A percentile compares a stretch with the other conserved stretches of the same genome.
Evolutionary conservation across 2,797 vertebrate genomes (phyloP).

Genomic region (Danio jaintianensis): DNA sequence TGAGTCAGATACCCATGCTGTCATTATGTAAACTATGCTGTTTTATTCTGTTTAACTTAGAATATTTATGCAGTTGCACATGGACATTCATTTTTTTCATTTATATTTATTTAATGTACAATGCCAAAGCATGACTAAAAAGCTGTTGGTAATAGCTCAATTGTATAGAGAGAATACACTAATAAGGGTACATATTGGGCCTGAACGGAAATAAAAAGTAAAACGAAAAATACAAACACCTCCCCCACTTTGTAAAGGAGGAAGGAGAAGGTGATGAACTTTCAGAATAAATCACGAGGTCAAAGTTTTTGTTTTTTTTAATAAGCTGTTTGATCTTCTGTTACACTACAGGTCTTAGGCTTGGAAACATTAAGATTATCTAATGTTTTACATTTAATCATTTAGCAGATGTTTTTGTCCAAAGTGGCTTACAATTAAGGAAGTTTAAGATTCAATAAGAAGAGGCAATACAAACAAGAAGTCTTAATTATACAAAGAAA

Average conservation of each 20-base stretch:
- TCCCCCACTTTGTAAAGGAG: no score
- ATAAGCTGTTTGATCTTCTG: not conserved
- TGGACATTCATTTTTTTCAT: not conserved
- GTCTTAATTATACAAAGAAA: no score
- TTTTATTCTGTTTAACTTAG: not conserved
- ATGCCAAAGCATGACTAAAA: not conserved
- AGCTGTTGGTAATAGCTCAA: not conserved
- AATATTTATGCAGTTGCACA: not conserved
- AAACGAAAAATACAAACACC: not conserved
- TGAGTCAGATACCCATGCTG: slow-evolving; percentile 1
- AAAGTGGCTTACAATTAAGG: no score
- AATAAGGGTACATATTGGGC: not conserved
- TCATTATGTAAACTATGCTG: not conserved
- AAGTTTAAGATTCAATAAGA: no score
- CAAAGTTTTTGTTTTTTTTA: not conserved
- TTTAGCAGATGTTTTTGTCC: no score
- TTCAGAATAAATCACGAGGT: no score
- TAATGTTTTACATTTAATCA: no score
- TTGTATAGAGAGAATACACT: no score
- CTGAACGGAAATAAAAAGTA: not conserved
- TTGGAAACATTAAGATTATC: no score
- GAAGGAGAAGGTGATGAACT: not conserved
- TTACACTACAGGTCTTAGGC: no score
- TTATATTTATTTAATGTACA: not conserved
- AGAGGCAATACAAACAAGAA: no score